Evolutionary conservation across 2,888 invertebrate genomes (phyloP).

Genomic region (Odontomyia ornata): DNA sequence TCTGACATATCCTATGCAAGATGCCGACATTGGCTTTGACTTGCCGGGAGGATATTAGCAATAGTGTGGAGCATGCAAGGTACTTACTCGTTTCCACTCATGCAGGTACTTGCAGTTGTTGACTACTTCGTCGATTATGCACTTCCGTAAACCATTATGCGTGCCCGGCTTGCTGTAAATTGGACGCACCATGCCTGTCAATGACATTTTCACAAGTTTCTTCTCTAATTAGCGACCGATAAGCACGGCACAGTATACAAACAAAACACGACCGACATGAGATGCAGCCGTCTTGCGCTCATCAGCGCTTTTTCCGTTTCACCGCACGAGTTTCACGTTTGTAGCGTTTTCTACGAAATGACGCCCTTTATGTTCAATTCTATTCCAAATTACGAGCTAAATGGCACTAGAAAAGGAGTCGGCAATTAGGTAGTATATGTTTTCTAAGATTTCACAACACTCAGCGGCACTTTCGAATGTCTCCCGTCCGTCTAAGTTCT

Average conservation of each 20-base stretch:
- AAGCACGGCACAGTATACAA: not conserved
- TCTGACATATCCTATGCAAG: too few species aligned
- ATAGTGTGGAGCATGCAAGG: not conserved
- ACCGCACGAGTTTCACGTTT: not conserved
- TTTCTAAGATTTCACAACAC: conserved; percentile 15
- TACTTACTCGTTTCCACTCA: conserved; percentile 19
- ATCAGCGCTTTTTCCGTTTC: not conserved
- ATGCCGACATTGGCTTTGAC: too few species aligned
- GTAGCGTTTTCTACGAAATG: not conserved
- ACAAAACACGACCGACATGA: conserved; percentile 24
- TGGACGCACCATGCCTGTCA: not conserved
- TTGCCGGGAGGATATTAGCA: not conserved
- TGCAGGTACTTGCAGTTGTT: conserved; percentile 10
- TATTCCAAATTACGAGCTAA: not conserved
- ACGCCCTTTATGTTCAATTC: not conserved
- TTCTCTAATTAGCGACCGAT: not conserved
- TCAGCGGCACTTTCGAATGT: not conserved
- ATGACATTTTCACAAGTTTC: conserved; percentile 24
- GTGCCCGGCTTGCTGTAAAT: not conserved
- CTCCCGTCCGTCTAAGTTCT: not conserved
- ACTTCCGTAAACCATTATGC: conserved; percentile 12
- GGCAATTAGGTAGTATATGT: not conserved
- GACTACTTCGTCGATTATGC: conserved; percentile 17
- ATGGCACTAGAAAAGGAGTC: not conserved
- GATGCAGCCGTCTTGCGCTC: not conserved